Percentiles rank a stretch among this genome's conserved stretches.
Evolutionary conservation across 2,113 vertebrate species (phyloP).

Genomic region (Heptranchias perlo): DNA sequence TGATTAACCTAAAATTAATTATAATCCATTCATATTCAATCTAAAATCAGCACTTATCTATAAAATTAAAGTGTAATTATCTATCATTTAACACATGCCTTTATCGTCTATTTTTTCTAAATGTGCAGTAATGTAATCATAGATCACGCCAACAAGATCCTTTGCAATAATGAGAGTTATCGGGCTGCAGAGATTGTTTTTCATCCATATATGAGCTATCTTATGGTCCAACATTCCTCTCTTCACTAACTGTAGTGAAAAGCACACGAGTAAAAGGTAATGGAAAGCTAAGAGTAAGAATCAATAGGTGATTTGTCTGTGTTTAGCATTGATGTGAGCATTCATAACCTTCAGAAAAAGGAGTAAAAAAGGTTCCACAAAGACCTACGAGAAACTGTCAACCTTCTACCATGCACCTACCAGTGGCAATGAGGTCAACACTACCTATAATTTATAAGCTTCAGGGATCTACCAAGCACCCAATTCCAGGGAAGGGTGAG

Average conservation of each 20-base stretch:
- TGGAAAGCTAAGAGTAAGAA: not conserved
- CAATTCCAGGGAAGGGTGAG: not conserved
- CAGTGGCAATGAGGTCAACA: not conserved
- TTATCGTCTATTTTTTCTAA: not conserved
- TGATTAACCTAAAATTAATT: slow-evolving; percentile 26
- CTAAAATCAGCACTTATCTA: slow-evolving; percentile 10
- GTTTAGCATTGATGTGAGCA: not conserved
- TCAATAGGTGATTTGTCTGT: not conserved
- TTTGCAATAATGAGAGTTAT: not conserved
- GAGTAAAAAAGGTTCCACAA: no score
- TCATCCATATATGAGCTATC: not conserved
- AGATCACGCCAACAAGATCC: not conserved
- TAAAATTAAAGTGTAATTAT: slow-evolving; percentile 35
- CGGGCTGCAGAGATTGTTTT: not conserved
- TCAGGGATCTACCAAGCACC: not conserved
- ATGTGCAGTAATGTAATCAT: not conserved
- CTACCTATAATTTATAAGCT: no score
- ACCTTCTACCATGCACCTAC: no score
- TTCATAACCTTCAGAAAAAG: not conserved
- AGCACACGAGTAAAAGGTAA: not conserved
- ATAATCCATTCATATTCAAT: slow-evolving; percentile 34
- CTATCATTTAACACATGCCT: slow-evolving; percentile 20
- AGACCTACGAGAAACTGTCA: not conserved
- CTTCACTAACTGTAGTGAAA: not conserved
- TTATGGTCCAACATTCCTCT: not conserved